Percentiles rank a stretch among this genome's conserved stretches.
Conservation (phyloP, 2,113 vertebrate genomes). For the Coptodon bakossiorum region DNA sequence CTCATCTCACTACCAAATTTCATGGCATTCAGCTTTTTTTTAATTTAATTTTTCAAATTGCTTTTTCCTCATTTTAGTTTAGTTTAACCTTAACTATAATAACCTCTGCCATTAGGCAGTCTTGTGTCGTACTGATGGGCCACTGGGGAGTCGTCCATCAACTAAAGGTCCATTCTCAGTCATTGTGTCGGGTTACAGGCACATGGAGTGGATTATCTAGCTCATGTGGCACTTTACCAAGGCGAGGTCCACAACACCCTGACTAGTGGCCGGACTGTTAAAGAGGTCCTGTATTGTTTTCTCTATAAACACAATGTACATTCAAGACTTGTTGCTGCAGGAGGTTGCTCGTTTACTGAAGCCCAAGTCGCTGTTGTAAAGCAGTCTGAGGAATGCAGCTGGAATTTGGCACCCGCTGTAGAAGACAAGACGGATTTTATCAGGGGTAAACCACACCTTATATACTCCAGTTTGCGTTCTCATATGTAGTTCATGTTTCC, state of each 20-base stretch:
- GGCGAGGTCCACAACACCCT: conserved; percentile 32
- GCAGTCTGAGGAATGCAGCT: conserved; percentile 47
- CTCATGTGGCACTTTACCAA: conserved; percentile 21
- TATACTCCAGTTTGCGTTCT: not conserved
- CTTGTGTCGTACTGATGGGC: conserved; percentile 19
- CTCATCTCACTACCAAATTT: not conserved
- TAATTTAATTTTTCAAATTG: not conserved
- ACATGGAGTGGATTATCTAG: conserved; percentile 66
- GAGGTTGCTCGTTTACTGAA: conserved; percentile 35
- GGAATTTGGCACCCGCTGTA: conserved; percentile 32
- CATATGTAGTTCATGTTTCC: not conserved
- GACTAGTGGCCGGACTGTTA: not conserved
- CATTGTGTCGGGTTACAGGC: conserved; percentile 56
- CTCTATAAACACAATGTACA: conserved; percentile 61
- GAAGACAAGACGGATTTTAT: not conserved
- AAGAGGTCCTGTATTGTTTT: conserved; percentile 59
- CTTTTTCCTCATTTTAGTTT: not conserved
- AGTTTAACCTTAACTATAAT: not conserved
- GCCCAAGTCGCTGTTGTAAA: conserved; percentile 36
- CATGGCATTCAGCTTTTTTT: not conserved
- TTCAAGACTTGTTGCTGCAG: conserved; percentile 59
- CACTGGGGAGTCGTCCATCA: conserved; percentile 58
- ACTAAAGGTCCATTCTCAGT: not conserved
- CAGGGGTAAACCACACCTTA: not conserved
- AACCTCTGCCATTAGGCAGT: not conserved